Evolutionary conservation across 2,888 invertebrate species (phyloP), one percentile per base, ranked within the genome.

Genomic region (Atethmia centrago): DNA sequence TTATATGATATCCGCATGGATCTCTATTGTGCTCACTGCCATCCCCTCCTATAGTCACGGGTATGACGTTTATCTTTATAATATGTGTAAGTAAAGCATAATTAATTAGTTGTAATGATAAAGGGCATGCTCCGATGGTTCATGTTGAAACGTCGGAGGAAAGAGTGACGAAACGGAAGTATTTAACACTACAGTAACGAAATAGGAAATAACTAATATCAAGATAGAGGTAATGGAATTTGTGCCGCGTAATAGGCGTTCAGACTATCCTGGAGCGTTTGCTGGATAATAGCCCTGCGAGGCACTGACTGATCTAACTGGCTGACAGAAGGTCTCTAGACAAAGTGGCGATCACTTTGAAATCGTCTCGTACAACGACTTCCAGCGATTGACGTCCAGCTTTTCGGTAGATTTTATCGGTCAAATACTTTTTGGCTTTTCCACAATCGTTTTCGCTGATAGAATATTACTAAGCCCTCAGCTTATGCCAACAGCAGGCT

Each of bases 41-140:
- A 25, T 64, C 45, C 64, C 2, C 36, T 47, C 31, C 9, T 25
- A 47, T 42, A 47, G 40, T 59, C n/a, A 77, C 3, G 63, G 36
- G 40, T 74, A 31, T 83, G 55, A 74, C 51, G 47, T 40, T 74
- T 49, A 66, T 64, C 47, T 9, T 59, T 36, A 51, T 68, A 62
- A 64, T 74, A 28, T 45, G 36, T 9, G 63, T 65, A 74, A 61
- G 53, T 75, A 75, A 74, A 58, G 25, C 49, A 69, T 61, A 77
- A 73, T 68, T 72, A 77, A 85, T 78, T 61, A 83, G 36, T 71
- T 62, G 8, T 62, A 71, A 75, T 85, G 71, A 77, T 83, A 77
- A 77, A 85, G 71, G 74, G 78, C 69, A 85, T 77, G 84, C 71
- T 84, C 82, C 72, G 74, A 73, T 86, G 71, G 70, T 53, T 81